Base-by-base conservation (phyloP, 2,113 vertebrate species). In the Daboia siamensis region DNA sequence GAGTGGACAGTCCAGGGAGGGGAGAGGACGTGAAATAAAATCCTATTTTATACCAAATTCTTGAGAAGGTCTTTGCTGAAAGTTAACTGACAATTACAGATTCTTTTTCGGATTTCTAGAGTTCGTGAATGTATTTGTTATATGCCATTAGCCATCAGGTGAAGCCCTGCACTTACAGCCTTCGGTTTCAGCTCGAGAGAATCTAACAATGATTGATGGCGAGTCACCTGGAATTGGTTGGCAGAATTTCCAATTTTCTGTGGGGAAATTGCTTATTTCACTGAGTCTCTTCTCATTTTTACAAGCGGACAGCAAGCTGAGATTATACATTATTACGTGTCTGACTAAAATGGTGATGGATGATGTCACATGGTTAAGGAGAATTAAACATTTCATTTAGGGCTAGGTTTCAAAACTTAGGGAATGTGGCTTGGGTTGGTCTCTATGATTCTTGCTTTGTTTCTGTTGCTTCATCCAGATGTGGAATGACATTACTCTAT, bases 221-320 rank as follows among this genome's bases (percentile, higher is more conserved):
- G 97, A 98, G 98, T 98, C 98, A 98, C 97, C 97, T 97, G 95
- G 97, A 98, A 98, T 97, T 98, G 98, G 96, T 97, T 98, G 97
- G 97, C 97, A 98, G 98, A 98, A 98, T 98, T 98, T 98, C 97
- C 98, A 98, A 98, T 98, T 98, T 98, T 98, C 98, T 98, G 97
- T 98, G 97, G 98, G 98, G 98, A 98, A 98, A 98, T 98, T 98
- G 98, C 98, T 98, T 98, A 98, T 98, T 98, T 98, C 97, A 97
- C n/a, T 94, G 97, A 98, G 97, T 98, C 98, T 98, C 97, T 98
- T 98, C 98, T 98, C 96, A 97, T 98, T 98, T 98, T 98, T 97
- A 97, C 97, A 98, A 97, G 98, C 97, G 97, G 97, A 98, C 97
- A 98, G 98, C 95, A 97, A 97, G 96, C 97, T 97, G 95, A 98